These are phyloP conservation scores for Hemichromis elongatus DNA, from an alignment of 2,113 vertebrate species.

Conservation along the genomic window DNA sequence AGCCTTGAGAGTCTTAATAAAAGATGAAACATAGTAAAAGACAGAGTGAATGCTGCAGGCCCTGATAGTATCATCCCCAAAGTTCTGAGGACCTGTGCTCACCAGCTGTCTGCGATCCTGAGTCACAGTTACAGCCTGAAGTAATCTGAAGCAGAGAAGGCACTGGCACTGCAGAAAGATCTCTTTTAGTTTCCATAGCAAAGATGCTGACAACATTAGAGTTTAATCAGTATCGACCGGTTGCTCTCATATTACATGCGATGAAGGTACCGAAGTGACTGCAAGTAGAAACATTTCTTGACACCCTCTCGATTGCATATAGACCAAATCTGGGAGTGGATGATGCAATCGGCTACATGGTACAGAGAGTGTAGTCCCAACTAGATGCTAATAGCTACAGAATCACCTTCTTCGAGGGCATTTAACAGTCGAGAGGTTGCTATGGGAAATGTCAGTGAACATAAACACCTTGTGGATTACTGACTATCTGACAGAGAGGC, in stretches of 20 bases:
- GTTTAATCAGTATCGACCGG: neutral
- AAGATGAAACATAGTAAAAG: neutral
- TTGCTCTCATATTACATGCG: neutral
- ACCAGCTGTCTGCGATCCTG: neutral
- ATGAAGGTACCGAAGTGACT: neutral
- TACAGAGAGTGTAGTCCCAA: neutral
- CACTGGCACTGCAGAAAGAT: neutral
- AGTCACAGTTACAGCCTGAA: neutral
- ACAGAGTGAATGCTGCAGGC: neutral
- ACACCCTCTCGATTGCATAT: neutral
- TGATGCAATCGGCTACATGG: neutral
- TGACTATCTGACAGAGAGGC: neutral
- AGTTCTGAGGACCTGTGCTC: neutral
- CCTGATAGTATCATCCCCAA: neutral
- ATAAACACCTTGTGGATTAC: neutral
- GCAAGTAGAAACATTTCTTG: neutral
- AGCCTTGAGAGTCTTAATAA: neutral
- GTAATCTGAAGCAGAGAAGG: neutral
- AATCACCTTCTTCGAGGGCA: neutral
- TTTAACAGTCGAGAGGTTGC: neutral
- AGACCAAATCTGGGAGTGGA: fast-evolving
- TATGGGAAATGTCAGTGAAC: neutral
- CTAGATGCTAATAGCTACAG: neutral
- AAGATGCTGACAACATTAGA: neutral
- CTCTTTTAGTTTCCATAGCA: neutral